A percentile compares a stretch with the other conserved stretches of the same genome.
phyloP scores from a whole-genome alignment of 53 echinoderm and acorn worm species.

The Paracentrotus lividus region DNA sequence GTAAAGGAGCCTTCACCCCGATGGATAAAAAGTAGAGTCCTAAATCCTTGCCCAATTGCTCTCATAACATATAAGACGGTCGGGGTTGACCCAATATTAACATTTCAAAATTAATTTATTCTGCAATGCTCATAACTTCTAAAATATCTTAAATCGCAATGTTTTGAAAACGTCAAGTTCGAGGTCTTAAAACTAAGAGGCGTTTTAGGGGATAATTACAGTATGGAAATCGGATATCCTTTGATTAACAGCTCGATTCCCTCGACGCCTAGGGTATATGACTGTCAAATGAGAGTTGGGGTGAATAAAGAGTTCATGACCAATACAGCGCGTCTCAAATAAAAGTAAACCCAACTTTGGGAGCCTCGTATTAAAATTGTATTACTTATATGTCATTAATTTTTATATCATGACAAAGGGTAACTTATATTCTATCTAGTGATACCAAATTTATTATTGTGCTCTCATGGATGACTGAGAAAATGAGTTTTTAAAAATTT shows the following conservation, averaged over 20 bases:
- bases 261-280: constrained; percentile 12
- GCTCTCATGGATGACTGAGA: no score
- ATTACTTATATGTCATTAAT: no score
- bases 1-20: neutral
- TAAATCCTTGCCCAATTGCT: no score
- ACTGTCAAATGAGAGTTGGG: neutral
- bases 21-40: neutral
- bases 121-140: neutral
- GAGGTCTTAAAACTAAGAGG: neutral
- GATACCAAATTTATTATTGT: no score
- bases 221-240: neutral
- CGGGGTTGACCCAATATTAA: neutral
- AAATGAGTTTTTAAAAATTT: no score
- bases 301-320: neutral
- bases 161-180: constrained; percentile 1
- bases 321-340: no score
- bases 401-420: no score
- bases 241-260: neutral
- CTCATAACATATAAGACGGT: neutral
- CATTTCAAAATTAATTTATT: no score
- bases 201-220: neutral
- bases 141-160: neutral
- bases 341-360: no score
- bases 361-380: no score
- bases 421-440: no score